These are phyloP conservation scores for Murina feae DNA, from an alignment of 2,113 vertebrate species.

Conservation along the genomic window DNA sequence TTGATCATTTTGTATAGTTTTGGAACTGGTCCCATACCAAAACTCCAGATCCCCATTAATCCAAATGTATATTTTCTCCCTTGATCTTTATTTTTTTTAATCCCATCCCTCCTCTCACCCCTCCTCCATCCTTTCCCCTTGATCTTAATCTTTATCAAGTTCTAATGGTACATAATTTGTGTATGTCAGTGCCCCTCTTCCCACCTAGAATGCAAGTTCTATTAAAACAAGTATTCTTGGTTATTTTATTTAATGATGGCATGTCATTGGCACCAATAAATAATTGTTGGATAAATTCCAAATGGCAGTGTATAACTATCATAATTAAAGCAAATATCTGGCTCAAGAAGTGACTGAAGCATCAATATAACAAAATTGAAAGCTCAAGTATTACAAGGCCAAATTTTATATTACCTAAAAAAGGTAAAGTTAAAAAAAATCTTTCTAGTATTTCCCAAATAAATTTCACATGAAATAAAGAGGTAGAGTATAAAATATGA, in stretches of 20 bases:
- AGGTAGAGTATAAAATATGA: neutral
- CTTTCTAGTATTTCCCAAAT: neutral
- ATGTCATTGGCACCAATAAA: neutral
- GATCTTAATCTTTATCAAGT: neutral
- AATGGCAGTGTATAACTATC: neutral
- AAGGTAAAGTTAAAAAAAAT: neutral
- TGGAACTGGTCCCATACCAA: neutral
- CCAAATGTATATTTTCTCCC: neutral
- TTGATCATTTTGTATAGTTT: neutral
- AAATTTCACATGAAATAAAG: neutral
- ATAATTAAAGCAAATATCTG: neutral
- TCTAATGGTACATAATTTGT: neutral
- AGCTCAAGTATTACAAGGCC: neutral
- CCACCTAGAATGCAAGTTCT: neutral
- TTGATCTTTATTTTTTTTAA: no score
- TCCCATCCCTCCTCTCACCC: no score
- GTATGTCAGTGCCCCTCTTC: neutral
- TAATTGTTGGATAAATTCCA: neutral
- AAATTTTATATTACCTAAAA: neutral
- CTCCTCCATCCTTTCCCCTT: no score
- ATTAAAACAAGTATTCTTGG: neutral
- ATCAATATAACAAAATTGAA: neutral
- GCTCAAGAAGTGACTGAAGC: neutral
- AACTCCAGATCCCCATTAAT: neutral
- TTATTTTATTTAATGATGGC: neutral